Base-by-base conservation (phyloP, 2,797 vertebrate genomes). In the Sciurus carolinensis region DNA sequence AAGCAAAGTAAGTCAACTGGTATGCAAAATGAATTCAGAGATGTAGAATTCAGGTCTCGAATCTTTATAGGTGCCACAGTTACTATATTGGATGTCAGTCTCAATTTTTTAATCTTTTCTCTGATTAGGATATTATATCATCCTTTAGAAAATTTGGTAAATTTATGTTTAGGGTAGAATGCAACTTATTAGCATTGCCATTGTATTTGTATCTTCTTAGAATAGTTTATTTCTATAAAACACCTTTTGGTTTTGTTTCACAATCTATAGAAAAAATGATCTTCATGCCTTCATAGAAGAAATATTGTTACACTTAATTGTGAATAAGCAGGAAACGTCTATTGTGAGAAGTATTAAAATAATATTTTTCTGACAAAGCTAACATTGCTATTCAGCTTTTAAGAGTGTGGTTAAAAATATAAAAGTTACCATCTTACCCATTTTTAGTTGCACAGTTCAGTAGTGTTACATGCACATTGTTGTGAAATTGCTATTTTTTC, bases 261-360 rank as follows among this genome's bases (percentile, higher is more conserved):
- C 90, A 86, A 80, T 22, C 39, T 81, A 39, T 95, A 59, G 72
- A 66, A 87, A 88, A 92, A 94, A 87, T 89, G 93, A 86, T 92
- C 11, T 66, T 9, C 36, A 52, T 64, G 30, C 50, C 26, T 76
- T 94, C 88, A 71, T 81, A 66, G n/a, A 82, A 92, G 5, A 5
- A 90, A 75, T 76, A 76, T 36, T 93, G 71, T 52, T 66, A 94
- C 86, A 75, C 28, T 85, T 89, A 77, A 52, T 69, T 77, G 42
- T 95, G 17, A 88, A 81, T 88, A 84, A 95, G 30, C 12, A 89
- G 91, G 75, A 94, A 93, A 90, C 57, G 50, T 13, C 62, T 91
- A 12, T 59, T 85, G 5, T 87, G 75, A 83, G 33, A 94, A 83
- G 76, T 62, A 50, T 4, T 33, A 36, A 42, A 76, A 26, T 54